Percentiles rank a stretch among this genome's conserved stretches.
These are phyloP conservation scores for Hestina assimilis DNA, from an alignment of 1,140 invertebrate genomes.

Conservation along the genomic window DNA sequence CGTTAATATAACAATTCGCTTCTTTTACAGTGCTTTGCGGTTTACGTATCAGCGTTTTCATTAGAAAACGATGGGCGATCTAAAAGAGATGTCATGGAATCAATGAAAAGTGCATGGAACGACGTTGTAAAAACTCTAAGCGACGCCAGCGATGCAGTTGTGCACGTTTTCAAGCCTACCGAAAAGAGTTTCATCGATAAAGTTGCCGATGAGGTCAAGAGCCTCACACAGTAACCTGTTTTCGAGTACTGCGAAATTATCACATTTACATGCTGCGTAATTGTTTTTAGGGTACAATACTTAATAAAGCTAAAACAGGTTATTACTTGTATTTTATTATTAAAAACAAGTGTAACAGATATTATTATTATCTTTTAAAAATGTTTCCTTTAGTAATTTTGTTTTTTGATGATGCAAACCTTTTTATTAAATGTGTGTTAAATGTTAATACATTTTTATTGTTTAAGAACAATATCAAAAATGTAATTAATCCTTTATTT, in stretches of 20 bases:
- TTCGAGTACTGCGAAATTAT: not conserved
- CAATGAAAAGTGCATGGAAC: slow-evolving; percentile 62
- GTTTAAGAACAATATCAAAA: too few species aligned
- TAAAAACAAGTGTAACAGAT: too few species aligned
- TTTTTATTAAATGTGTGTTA: too few species aligned
- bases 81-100: slow-evolving; percentile 63
- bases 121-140: slow-evolving; percentile 57
- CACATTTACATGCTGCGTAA: not conserved
- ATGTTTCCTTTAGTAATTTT: too few species aligned
- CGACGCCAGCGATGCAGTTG: slow-evolving; percentile 59
- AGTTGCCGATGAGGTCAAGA: slow-evolving; percentile 55
- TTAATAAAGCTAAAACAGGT: too few species aligned
- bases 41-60: slow-evolving; percentile 33
- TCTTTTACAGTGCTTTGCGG: slow-evolving; percentile 39
- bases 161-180: slow-evolving; percentile 64
- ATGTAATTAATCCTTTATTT: too few species aligned
- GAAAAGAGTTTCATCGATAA: slow-evolving; percentile 62
- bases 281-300: not conserved
- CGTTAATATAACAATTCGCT: not conserved
- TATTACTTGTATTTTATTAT: too few species aligned
- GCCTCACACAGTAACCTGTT: slow-evolving; percentile 42
- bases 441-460: too few species aligned
- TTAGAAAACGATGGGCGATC: slow-evolving; percentile 24
- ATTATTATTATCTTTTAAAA: too few species aligned
- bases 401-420: too few species aligned